These are phyloP conservation scores for Herpetotheres cachinnans DNA, from an alignment of 2,113 vertebrate genomes.

Conservation along the genomic window DNA sequence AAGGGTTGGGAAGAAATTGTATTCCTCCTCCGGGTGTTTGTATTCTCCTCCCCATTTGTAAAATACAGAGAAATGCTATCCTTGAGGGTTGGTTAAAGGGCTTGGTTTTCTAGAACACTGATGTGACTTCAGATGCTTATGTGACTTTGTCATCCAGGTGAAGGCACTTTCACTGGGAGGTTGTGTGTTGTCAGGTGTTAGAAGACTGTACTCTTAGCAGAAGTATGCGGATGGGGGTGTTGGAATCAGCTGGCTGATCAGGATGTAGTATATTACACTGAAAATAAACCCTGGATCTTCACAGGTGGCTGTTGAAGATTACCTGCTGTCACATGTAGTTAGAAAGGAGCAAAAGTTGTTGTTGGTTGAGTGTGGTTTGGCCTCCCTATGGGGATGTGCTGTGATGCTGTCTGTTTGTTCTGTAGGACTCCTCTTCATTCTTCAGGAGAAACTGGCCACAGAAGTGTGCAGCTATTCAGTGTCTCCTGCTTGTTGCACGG, in stretches of 20 bases:
- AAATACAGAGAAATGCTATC: background rate
- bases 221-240: background rate
- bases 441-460: background rate
- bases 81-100: background rate
- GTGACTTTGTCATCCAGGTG: background rate
- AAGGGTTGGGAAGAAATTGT: constrained; percentile 25
- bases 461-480: background rate
- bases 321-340: background rate
- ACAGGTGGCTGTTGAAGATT: background rate
- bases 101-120: background rate
- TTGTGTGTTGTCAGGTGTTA: background rate
- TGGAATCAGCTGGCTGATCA: background rate
- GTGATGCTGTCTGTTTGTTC: rapidly evolving
- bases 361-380: background rate
- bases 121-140: background rate
- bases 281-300: background rate
- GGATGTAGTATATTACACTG: background rate
- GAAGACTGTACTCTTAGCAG: background rate
- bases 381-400: background rate
- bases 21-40: constrained; percentile 37
- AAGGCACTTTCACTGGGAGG: background rate
- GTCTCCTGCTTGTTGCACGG: background rate
- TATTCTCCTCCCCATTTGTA: background rate
- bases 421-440: rapidly evolving
- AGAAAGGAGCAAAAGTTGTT: background rate